Conservation (phyloP, 2,113 vertebrate species). For the Amphilophus citrinellus region DNA sequence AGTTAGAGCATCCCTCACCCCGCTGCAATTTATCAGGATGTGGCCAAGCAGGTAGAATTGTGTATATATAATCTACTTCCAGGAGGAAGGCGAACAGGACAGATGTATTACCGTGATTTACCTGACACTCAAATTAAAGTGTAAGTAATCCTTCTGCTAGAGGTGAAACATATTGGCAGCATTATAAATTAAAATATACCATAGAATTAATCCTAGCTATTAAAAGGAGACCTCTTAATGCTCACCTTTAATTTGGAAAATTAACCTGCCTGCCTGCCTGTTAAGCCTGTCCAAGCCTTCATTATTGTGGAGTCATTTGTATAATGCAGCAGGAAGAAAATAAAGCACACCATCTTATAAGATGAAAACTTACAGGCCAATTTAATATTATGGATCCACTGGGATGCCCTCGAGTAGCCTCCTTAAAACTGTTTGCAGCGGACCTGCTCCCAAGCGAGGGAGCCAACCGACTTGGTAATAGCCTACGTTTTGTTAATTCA, state of each 20-base stretch:
- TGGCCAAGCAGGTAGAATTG: constrained; percentile 55
- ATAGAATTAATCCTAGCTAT: constrained; percentile 54
- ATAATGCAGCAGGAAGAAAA: constrained; percentile 44
- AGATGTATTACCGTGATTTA: constrained; percentile 66
- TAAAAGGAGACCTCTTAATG: constrained; percentile 44
- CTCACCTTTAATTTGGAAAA: constrained; percentile 53
- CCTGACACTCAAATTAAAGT: constrained; percentile 44
- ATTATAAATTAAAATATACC: constrained; percentile 46
- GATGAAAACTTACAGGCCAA: constrained; percentile 27
- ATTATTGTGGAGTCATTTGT: constrained; percentile 34
- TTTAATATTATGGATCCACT: constrained; percentile 58
- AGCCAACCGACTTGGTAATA: constrained; percentile 30
- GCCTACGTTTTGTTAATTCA: constrained; percentile 55
- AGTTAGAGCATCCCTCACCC: constrained; percentile 25
- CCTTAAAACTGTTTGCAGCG: constrained; percentile 47
- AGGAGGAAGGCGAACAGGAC: constrained; percentile 25
- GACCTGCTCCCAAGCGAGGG: neutral
- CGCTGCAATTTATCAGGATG: constrained; percentile 48
- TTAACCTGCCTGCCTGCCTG: constrained; percentile 49
- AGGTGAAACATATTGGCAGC: constrained; percentile 41
- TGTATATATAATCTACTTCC: constrained; percentile 56
- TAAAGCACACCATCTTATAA: constrained; percentile 35
- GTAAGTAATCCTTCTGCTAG: constrained; percentile 43
- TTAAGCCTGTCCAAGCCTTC: constrained; percentile 44
- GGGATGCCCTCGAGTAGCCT: constrained; percentile 49